These are phyloP conservation scores for Gobiocypris rarus DNA, from an alignment of 2,113 vertebrate genomes.

Conservation along the genomic window DNA sequence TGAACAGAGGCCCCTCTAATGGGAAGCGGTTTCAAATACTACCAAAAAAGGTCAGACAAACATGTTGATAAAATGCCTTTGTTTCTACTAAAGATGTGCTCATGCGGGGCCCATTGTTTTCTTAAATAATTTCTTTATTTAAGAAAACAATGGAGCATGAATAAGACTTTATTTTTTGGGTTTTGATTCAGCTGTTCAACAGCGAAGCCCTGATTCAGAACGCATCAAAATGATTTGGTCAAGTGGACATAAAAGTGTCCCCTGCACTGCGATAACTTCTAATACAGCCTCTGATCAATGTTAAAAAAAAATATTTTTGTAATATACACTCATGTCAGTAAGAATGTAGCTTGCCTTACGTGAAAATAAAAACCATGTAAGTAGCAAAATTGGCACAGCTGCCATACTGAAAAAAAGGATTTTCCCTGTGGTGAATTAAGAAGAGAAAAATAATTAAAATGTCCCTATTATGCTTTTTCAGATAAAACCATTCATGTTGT, in stretches of 20 bases:
- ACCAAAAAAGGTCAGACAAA: conserved; percentile 15
- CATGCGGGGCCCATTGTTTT: no score
- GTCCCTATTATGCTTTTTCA: no score
- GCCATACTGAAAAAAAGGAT: not conserved
- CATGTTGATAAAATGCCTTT: conserved; percentile 19
- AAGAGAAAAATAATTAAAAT: no score
- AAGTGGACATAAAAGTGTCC: not conserved
- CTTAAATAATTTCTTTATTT: not conserved
- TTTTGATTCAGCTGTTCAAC: not conserved
- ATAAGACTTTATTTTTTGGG: not conserved
- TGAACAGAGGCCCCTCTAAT: conserved; percentile 10
- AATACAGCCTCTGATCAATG: not conserved
- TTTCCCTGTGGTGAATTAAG: not conserved
- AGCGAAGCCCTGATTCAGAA: conserved; percentile 20
- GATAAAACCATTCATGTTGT: no score
- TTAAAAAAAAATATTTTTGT: not conserved
- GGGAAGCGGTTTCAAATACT: not conserved
- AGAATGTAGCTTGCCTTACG: conserved; percentile 23
- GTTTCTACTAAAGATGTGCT: conserved; percentile 15
- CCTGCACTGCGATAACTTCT: not conserved
- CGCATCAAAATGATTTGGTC: not conserved
- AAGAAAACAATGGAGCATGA: not conserved
- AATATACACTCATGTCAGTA: not conserved
- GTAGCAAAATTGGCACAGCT: conserved; percentile 12
- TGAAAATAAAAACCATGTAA: not conserved